Percentiles rank a stretch among this genome's conserved stretches.
Conservation (phyloP, 2,797 vertebrate species). For the Denticeps clupeoides region DNA sequence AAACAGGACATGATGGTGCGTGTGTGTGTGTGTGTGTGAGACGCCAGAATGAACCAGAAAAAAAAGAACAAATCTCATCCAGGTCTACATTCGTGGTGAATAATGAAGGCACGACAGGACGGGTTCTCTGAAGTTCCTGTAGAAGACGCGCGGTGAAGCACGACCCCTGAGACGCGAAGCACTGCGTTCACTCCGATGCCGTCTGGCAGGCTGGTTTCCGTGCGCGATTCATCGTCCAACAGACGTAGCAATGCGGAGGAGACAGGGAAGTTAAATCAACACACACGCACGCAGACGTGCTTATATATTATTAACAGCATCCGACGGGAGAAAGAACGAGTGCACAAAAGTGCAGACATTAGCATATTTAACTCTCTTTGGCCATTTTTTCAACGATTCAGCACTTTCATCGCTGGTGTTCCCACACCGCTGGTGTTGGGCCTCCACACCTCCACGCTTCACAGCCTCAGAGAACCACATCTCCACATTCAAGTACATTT, state of each 20-base stretch:
- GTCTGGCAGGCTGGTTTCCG: no score
- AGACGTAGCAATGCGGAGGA: no score
- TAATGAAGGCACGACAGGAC: no score
- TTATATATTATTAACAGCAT: constrained; percentile 14
- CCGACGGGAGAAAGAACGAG: constrained; percentile 6
- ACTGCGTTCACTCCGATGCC: no score
- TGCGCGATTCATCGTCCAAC: no score
- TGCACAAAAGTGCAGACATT: constrained; percentile 21
- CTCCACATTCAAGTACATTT: no score
- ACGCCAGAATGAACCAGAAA: no score
- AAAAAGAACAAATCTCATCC: background rate
- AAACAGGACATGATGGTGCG: constrained; percentile 9
- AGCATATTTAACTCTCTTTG: constrained; percentile 23
- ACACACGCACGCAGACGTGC: background rate
- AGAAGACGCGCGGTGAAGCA: no score
- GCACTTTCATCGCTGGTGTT: constrained; percentile 5
- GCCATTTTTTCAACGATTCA: constrained; percentile 14
- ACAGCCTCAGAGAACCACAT: no score
- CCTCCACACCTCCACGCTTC: background rate
- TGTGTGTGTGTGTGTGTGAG: background rate
- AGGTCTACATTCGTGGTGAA: background rate
- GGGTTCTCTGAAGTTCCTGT: no score
- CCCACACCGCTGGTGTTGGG: background rate
- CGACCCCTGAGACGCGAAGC: no score
- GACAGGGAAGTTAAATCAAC: no score